These are phyloP conservation scores for Hafferia zeledoni DNA, from an alignment of 2,797 vertebrate genomes.

Conservation along the genomic window DNA sequence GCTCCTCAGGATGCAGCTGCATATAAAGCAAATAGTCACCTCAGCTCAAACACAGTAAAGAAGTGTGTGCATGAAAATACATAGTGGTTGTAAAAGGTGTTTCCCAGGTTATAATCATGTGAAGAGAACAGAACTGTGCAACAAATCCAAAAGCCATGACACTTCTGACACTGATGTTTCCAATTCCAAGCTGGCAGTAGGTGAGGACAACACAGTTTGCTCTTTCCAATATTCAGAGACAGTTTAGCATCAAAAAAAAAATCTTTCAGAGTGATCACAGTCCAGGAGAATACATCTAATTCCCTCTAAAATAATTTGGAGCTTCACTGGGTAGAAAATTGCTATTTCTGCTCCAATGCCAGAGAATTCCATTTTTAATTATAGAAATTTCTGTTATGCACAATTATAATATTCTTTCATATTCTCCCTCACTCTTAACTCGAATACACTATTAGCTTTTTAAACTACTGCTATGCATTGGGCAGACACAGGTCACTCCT, in stretches of 20 bases:
- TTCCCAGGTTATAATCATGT: background rate
- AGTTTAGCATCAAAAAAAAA: conserved; percentile 33
- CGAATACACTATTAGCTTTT: conserved; percentile 33
- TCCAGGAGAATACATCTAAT: conserved; percentile 53
- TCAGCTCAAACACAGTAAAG: background rate
- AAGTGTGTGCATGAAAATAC: background rate
- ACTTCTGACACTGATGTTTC: background rate
- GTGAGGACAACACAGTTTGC: background rate
- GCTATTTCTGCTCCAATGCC: conserved; percentile 64
- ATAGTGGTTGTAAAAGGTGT: background rate
- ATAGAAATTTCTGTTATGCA: conserved; percentile 58
- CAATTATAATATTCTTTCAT: conserved; percentile 49
- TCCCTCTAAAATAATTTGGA: conserved; percentile 67
- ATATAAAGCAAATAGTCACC: background rate
- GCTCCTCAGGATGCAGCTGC: background rate
- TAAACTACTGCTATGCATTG: background rate
- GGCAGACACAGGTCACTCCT: conserved; percentile 11
- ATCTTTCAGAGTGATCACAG: conserved; percentile 16
- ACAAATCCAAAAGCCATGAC: background rate
- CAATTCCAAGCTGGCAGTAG: background rate
- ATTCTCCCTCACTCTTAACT: conserved; percentile 37
- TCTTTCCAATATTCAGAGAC: conserved; percentile 3
- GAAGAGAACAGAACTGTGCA: background rate
- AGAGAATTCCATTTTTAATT: conserved; percentile 65
- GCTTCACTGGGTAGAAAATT: conserved; percentile 69